Percentiles rank a stretch among this genome's conserved stretches.
Conservation (phyloP, 2,888 invertebrate genomes). For the Campoletis raptor region DNA sequence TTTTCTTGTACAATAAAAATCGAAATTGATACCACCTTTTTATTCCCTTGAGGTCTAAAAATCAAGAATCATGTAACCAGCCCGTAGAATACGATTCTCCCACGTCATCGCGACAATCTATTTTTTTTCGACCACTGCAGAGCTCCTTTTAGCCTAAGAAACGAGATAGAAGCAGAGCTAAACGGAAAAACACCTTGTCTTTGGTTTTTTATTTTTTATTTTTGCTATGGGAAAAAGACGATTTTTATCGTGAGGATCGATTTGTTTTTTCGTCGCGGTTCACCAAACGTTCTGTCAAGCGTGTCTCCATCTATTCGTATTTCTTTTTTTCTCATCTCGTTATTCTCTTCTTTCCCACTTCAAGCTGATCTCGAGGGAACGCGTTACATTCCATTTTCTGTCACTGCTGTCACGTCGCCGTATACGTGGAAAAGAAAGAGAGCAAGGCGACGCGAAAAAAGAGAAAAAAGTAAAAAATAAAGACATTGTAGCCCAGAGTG, state of each 20-base stretch:
- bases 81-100: slow-evolving; percentile 27
- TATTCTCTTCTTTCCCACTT: slow-evolving; percentile 25
- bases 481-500: slow-evolving; percentile 9
- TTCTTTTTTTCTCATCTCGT: neutral
- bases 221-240: slow-evolving; percentile 31
- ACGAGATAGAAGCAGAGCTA: slow-evolving; percentile 8
- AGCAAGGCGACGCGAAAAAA: neutral
- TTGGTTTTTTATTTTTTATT: neutral
- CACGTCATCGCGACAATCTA: slow-evolving; percentile 29
- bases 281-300: slow-evolving; percentile 54
- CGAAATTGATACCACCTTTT: slow-evolving; percentile 10
- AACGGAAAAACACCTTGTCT: slow-evolving; percentile 35
- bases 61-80: neutral
- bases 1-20: neutral
- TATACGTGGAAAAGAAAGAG: slow-evolving; percentile 8
- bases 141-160: neutral
- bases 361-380: slow-evolving; percentile 42
- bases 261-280: slow-evolving; percentile 53
- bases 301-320: slow-evolving; percentile 36
- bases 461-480: neutral
- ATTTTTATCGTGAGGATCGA: slow-evolving; percentile 59
- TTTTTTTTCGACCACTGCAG: slow-evolving; percentile 7
- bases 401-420: slow-evolving; percentile 29
- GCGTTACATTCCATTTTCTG: slow-evolving; percentile 59
- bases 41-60: neutral